A percentile compares a stretch with the other conserved stretches of the same genome.
These are phyloP conservation scores for Agraylea sexmaculata DNA, from an alignment of 1,140 invertebrate genomes.

Conservation along the genomic window DNA sequence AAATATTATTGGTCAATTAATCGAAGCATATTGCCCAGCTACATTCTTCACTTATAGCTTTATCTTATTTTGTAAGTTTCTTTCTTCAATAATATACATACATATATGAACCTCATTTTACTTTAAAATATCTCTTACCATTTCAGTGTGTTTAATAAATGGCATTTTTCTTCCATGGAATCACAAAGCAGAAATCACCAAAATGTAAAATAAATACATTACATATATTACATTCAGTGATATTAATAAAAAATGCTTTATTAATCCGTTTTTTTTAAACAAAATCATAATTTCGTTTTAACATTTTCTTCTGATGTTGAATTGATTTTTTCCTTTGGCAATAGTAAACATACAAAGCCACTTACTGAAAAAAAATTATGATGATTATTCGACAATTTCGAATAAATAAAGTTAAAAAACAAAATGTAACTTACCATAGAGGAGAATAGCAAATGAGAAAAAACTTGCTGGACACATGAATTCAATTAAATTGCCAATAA, in stretches of 20 bases:
- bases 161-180: slow-evolving; percentile 5
- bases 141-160: slow-evolving; percentile 4
- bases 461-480: slow-evolving; percentile 43
- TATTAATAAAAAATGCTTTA: too few species aligned
- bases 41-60: slow-evolving; percentile 24
- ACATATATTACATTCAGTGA: too few species aligned
- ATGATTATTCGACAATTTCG: too few species aligned
- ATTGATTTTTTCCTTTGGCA: too few species aligned
- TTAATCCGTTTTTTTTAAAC: too few species aligned
- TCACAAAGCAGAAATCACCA: slow-evolving; percentile 2
- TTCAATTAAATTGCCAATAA: slow-evolving; percentile 41
- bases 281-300: too few species aligned
- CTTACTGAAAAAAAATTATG: too few species aligned
- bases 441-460: slow-evolving; percentile 38
- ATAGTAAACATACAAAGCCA: too few species aligned
- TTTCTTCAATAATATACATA: neutral
- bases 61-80: slow-evolving; percentile 11
- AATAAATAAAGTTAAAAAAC: neutral
- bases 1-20: slow-evolving; percentile 26
- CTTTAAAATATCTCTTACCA: neutral
- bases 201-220: slow-evolving; percentile 9
- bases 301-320: too few species aligned
- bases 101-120: neutral
- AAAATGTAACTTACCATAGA: slow-evolving; percentile 34
- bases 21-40: slow-evolving; percentile 27